A percentile compares a stretch with the other conserved stretches of the same genome.
These are phyloP conservation scores for Atta cephalotes DNA, from an alignment of 1,140 invertebrate species.

Conservation along the genomic window DNA sequence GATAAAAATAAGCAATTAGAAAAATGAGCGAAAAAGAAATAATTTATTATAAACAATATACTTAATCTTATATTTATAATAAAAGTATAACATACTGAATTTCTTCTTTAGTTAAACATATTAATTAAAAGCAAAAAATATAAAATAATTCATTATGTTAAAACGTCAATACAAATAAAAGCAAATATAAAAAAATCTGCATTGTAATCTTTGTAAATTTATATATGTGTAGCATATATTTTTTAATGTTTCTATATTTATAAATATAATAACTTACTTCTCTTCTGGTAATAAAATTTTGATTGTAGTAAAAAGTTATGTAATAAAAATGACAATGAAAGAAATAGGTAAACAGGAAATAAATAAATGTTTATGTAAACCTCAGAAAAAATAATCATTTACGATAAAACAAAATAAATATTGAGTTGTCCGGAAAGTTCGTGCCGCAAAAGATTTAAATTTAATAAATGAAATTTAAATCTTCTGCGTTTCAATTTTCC, in stretches of 20 bases:
- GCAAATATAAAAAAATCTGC: not conserved
- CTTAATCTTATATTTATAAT: conserved; percentile 8
- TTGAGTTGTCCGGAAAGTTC: too few relatives aligned
- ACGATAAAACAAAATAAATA: conserved; percentile 7
- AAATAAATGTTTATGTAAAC: conserved; percentile 20
- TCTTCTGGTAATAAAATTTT: not conserved
- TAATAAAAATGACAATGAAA: not conserved
- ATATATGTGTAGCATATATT: not conserved
- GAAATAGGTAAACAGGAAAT: not conserved
- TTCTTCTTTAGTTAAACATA: conserved; percentile 23
- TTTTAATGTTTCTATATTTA: conserved; percentile 1
- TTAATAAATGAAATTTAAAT: too few relatives aligned
- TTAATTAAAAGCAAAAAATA: conserved; percentile 7
- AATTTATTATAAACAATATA: not conserved
- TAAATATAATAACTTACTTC: not conserved
- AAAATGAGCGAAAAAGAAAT: not conserved
- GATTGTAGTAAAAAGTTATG: not conserved
- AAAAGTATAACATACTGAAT: conserved; percentile 11
- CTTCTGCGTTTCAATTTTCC: too few relatives aligned
- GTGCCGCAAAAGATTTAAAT: too few relatives aligned
- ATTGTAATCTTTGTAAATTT: not conserved
- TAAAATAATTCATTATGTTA: not conserved
- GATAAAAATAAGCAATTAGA: not conserved
- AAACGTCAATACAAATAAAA: not conserved
- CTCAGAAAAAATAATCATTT: not conserved